A percentile compares a stretch with the other conserved stretches of the same genome.
These are phyloP conservation scores for Anastatus disparis DNA, from an alignment of 1,140 invertebrate species.

Conservation along the genomic window DNA sequence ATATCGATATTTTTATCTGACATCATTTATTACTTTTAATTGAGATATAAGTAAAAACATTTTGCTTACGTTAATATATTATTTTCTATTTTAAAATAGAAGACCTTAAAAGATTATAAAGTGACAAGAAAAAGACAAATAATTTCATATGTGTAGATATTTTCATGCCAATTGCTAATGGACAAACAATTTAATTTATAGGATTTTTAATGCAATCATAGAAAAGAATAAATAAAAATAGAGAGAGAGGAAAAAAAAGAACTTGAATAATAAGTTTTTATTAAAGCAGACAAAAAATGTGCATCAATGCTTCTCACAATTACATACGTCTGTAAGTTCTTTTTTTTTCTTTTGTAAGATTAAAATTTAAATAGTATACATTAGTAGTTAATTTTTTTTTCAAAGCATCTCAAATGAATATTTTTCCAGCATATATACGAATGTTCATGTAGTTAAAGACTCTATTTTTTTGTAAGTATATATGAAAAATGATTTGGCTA, in stretches of 20 bases:
- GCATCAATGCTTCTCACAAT: neutral
- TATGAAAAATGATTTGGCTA: constrained; percentile 2
- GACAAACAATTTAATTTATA: constrained; percentile 13
- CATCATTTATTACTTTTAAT: too few relatives aligned
- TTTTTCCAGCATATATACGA: neutral
- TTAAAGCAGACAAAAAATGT: neutral
- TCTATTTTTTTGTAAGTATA: neutral
- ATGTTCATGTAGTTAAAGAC: too few relatives aligned
- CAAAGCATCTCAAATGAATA: neutral
- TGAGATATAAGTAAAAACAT: too few relatives aligned
- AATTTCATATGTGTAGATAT: too few relatives aligned
- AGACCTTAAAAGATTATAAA: too few relatives aligned
- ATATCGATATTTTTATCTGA: too few relatives aligned
- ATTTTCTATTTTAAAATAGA: too few relatives aligned
- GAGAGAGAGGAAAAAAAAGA: neutral
- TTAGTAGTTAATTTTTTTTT: constrained; percentile 19
- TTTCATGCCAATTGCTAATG: too few relatives aligned
- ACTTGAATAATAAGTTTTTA: constrained; percentile 24
- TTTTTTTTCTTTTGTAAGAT: neutral
- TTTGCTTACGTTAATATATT: too few relatives aligned
- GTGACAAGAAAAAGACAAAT: too few relatives aligned
- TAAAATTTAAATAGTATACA: constrained; percentile 25
- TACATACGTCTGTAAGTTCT: neutral
- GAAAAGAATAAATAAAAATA: neutral
- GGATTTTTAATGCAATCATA: neutral